These are phyloP conservation scores for Dolichomitus sp. DNA, from an alignment of 2,888 invertebrate genomes.

Conservation along the genomic window DNA sequence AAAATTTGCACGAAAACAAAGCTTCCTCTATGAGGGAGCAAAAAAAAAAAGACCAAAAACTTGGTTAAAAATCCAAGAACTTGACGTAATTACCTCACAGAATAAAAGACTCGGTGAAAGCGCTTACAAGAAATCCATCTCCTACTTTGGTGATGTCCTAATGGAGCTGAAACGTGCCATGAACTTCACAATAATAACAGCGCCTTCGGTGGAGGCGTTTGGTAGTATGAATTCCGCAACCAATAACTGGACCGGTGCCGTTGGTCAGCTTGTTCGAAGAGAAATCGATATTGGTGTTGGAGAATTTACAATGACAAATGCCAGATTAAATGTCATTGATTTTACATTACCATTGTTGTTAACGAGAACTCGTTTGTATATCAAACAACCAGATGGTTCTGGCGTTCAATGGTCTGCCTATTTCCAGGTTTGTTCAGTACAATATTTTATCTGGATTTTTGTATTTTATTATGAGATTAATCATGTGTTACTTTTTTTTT, in stretches of 20 bases:
- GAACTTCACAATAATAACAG: conserved; percentile 73
- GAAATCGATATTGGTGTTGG: conserved; percentile 75
- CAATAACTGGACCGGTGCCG: conserved; percentile 74
- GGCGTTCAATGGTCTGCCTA: conserved; percentile 76
- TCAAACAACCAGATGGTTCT: conserved; percentile 67
- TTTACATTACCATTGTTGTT: conserved; percentile 77
- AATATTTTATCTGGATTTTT: background rate
- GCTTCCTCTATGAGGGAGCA: no score
- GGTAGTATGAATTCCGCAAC: conserved; percentile 70
- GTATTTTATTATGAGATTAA: background rate
- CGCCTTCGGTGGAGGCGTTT: conserved; percentile 55
- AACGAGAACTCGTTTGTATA: conserved; percentile 72
- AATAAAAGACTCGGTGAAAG: background rate
- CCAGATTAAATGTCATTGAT: conserved; percentile 72
- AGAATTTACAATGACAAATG: conserved; percentile 73
- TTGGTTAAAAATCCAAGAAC: background rate
- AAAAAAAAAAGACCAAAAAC: no score
- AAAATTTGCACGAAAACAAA: no score
- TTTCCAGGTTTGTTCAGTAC: conserved; percentile 70
- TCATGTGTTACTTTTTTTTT: background rate
- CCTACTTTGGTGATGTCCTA: conserved; percentile 73
- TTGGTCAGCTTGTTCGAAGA: conserved; percentile 70
- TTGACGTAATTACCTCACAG: background rate
- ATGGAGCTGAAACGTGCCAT: conserved; percentile 71
- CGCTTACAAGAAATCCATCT: conserved; percentile 26